Conservation (phyloP, 2,113 vertebrate genomes). For the Sceloporus tristichus region DNA sequence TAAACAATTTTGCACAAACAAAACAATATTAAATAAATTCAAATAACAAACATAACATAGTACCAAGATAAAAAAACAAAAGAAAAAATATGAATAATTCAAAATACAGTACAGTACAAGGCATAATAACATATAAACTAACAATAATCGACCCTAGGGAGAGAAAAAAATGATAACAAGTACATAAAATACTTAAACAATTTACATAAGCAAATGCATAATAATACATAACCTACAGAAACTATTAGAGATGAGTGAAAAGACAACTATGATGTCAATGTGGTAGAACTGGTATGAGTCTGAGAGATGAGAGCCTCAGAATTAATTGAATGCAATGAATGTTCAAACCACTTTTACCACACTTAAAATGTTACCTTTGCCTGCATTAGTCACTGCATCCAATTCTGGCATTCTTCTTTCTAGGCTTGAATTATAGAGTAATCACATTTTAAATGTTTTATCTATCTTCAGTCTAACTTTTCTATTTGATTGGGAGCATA, state of each 20-base stretch:
- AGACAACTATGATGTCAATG: neutral
- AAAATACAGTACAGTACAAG: too few relatives aligned
- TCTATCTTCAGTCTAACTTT: neutral
- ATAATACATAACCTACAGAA: too few relatives aligned
- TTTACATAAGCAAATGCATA: too few relatives aligned
- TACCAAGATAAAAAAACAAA: too few relatives aligned
- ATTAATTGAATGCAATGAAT: neutral
- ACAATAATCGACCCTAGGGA: too few relatives aligned
- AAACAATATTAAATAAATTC: too few relatives aligned
- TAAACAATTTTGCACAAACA: too few relatives aligned
- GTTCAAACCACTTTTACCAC: neutral
- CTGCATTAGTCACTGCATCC: neutral
- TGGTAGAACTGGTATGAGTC: neutral
- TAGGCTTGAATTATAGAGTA: neutral
- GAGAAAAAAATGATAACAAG: too few relatives aligned
- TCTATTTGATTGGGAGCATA: slow-evolving; percentile 11
- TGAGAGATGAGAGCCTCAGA: neutral
- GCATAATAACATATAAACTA: too few relatives aligned
- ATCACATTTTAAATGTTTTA: slow-evolving; percentile 5
- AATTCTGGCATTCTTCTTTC: neutral
- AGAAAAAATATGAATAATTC: too few relatives aligned
- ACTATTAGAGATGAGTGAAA: neutral
- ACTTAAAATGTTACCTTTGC: slow-evolving; percentile 8
- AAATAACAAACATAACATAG: too few relatives aligned
- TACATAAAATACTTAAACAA: too few relatives aligned